These are phyloP conservation scores for Merluccius polli DNA, from an alignment of 2,797 vertebrate genomes.

Conservation along the genomic window DNA sequence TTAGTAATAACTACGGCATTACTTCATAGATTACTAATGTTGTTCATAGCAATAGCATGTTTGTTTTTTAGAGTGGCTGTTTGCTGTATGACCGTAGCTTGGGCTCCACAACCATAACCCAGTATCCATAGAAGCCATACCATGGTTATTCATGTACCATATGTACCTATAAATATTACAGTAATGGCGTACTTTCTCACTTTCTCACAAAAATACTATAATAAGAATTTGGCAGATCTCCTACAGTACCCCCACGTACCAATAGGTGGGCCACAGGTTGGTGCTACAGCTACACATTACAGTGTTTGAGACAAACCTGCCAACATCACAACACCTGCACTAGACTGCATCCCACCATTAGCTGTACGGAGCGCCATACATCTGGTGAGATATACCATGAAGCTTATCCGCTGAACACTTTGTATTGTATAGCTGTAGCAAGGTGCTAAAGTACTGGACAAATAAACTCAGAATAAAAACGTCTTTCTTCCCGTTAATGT, in stretches of 20 bases:
- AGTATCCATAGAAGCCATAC: background rate
- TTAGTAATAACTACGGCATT: no score
- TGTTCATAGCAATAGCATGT: background rate
- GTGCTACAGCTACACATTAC: background rate
- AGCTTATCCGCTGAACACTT: background rate
- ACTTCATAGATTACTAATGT: background rate
- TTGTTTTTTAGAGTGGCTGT: background rate
- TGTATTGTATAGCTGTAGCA: background rate
- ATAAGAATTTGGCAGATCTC: background rate
- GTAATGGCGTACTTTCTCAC: background rate
- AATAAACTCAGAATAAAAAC: background rate
- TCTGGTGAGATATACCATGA: background rate
- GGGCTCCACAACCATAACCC: background rate
- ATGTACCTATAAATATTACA: background rate
- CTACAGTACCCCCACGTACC: background rate
- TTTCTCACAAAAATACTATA: background rate
- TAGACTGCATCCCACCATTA: background rate
- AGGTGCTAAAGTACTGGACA: background rate
- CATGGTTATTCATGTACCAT: background rate
- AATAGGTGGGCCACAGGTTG: background rate
- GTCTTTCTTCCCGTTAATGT: background rate
- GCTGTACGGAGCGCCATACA: background rate
- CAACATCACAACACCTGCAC: background rate
- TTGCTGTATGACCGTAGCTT: background rate
- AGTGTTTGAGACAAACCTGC: background rate